A percentile compares a stretch with the other conserved stretches of the same genome.
These are phyloP conservation scores for Enteromius paludinosus DNA, from an alignment of 2,797 vertebrate genomes.

Conservation along the genomic window DNA sequence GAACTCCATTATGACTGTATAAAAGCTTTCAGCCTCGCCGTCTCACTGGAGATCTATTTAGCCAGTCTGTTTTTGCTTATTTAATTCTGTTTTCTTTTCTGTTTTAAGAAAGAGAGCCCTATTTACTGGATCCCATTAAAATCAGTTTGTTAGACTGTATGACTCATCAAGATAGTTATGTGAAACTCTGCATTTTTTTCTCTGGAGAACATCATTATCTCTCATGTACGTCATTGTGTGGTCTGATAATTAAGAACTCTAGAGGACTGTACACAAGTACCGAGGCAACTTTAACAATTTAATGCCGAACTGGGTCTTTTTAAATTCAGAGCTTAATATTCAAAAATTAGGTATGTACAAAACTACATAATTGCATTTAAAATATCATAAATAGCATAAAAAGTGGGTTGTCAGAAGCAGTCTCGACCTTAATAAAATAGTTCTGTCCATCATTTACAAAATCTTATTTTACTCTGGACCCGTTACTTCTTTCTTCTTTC, in stretches of 20 bases:
- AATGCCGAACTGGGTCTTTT: background rate
- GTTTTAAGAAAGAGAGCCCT: conserved; percentile 4
- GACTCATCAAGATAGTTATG: conserved; percentile 50
- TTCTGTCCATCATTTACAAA: background rate
- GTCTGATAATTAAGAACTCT: conserved; percentile 43
- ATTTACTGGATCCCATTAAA: conserved; percentile 21
- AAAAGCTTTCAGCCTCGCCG: conserved; percentile 24
- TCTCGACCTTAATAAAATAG: background rate
- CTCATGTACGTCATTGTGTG: background rate
- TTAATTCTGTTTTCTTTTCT: conserved; percentile 28
- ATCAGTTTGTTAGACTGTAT: conserved; percentile 45
- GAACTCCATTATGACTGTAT: conserved; percentile 24
- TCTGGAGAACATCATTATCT: conserved; percentile 33
- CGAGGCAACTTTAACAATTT: background rate
- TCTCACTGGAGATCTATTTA: conserved; percentile 34
- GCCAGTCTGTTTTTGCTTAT: conserved; percentile 24
- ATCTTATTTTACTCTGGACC: background rate
- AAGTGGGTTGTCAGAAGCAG: background rate
- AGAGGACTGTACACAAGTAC: conserved; percentile 1
- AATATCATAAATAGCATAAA: background rate
- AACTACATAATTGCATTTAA: background rate
- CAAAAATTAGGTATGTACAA: background rate
- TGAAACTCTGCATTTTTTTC: conserved; percentile 45
- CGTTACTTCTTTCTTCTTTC: background rate
- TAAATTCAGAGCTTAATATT: background rate